Evolutionary conservation across 2,113 vertebrate species (phyloP), one percentile per base, ranked within the genome.

Genomic region (Seriola quinqueradiata): DNA sequence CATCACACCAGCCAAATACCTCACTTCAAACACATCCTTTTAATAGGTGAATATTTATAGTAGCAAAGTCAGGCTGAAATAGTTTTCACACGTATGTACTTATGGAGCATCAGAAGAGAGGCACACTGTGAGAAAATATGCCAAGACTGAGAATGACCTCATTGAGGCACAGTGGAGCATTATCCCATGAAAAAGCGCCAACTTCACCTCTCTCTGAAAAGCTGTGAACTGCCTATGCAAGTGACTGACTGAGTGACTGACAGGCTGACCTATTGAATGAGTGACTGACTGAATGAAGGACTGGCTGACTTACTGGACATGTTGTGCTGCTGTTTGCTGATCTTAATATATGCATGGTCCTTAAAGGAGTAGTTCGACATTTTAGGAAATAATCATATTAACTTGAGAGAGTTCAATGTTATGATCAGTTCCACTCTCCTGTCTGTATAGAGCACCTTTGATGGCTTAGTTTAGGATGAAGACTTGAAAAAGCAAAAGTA

Each of bases 21-120:
- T 70, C 38, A 70, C 50, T 77, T 81, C 50, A 69, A 85, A 71
- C 48, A 67, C 23, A 60, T 44, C 13, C 75, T 64, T 88, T 79
- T 58, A 57, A 58, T 60, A 65, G 68, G 52, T 67, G 58, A 64
- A 78, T 44, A 61, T 82, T 79, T 83, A 70, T 40, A 60, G 70
- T 5, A 60, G 36, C 68, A 42, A 38, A 4, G 7, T 28, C 17
- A 46, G 38, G 12, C 79, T 19, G 17, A 68, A 72, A 67, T 14
- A 19, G 34, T 38, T 63, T 78, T 77, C 14, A 25, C 23, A 77
- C 64, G 61, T 54, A 21, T 17, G 16, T 76, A 46, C 19, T 74
- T 40, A 54, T 11, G 55, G 40, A 28, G 19, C 5, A 8, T 32
- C 4, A 44, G 9, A 19, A n/a, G 3, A 68, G 66, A 58, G 12